phyloP scores from a whole-genome alignment of 2,113 vertebrate species.

The Rhinoderma darwinii region DNA sequence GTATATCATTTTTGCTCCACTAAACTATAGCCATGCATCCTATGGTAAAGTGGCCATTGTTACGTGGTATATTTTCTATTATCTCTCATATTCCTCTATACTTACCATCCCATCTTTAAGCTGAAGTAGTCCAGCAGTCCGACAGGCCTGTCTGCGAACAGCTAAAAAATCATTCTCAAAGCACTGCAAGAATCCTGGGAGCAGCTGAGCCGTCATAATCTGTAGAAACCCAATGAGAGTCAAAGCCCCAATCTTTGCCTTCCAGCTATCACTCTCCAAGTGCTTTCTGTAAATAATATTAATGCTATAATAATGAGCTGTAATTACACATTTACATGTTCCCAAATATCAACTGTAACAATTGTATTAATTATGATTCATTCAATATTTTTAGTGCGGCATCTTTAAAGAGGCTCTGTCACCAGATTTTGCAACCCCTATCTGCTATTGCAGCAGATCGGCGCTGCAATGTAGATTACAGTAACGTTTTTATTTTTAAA shows the following conservation, averaged over 20 bases:
- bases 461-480: too few species aligned
- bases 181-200: slow-evolving; percentile 74
- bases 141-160: slow-evolving; percentile 75
- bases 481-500: too few species aligned
- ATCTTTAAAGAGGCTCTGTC: too few species aligned
- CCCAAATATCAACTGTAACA: neutral
- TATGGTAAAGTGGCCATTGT: neutral
- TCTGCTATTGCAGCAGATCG: too few species aligned
- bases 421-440: too few species aligned
- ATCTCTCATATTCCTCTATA: neutral
- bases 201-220: slow-evolving; percentile 76
- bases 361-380: too few species aligned
- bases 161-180: slow-evolving; percentile 72
- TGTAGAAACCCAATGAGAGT: slow-evolving; percentile 70
- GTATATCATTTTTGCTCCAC: too few species aligned
- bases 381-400: too few species aligned
- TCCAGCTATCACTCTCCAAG: slow-evolving; percentile 68
- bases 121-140: slow-evolving; percentile 71
- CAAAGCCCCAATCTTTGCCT: slow-evolving; percentile 70
- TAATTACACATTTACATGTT: neutral
- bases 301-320: neutral
- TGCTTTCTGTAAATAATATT: slow-evolving; percentile 65
- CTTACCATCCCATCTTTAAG: slow-evolving; percentile 72
- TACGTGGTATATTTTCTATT: neutral
- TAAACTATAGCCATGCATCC: too few species aligned